phyloP scores from a whole-genome alignment of 2,113 vertebrate species.

The Emydocephalus ijimae region DNA sequence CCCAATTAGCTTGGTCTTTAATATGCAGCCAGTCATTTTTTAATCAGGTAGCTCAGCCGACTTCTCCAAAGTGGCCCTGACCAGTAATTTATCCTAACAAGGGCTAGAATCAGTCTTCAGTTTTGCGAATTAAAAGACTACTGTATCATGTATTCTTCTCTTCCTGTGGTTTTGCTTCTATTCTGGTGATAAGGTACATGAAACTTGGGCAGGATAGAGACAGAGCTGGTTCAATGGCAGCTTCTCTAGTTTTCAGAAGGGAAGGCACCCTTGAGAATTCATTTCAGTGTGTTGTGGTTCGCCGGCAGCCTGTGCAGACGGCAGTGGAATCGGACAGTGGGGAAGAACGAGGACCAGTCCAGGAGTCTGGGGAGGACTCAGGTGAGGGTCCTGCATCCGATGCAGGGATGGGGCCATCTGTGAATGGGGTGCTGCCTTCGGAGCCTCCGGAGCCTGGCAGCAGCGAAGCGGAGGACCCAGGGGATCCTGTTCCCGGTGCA shows the following conservation, averaged over 20 bases:
- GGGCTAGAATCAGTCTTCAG: not conserved
- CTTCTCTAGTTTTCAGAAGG: not conserved
- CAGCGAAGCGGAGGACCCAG: too few relatives aligned
- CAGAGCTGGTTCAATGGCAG: too few relatives aligned
- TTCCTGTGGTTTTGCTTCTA: not conserved
- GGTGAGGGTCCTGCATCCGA: too few relatives aligned
- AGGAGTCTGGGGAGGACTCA: too few relatives aligned
- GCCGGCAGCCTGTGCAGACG: too few relatives aligned
- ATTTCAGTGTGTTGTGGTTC: too few relatives aligned
- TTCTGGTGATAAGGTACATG: not conserved
- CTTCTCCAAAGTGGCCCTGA: not conserved
- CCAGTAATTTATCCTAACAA: slow-evolving; percentile 16
- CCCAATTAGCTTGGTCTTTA: slow-evolving; percentile 12
- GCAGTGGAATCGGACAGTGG: too few relatives aligned
- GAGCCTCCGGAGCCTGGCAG: too few relatives aligned
- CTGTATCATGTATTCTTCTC: not conserved
- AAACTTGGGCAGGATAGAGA: not conserved
- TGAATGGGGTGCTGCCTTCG: too few relatives aligned
- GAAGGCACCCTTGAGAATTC: not conserved
- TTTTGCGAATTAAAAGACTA: not conserved
- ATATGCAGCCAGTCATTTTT: not conserved
- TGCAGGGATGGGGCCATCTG: too few relatives aligned
- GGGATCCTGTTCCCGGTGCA: too few relatives aligned
- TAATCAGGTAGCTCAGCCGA: not conserved
- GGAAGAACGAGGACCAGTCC: too few relatives aligned